Evolutionary conservation across 2,113 vertebrate genomes (phyloP).

Genomic region (Ranitomeya imitator): DNA sequence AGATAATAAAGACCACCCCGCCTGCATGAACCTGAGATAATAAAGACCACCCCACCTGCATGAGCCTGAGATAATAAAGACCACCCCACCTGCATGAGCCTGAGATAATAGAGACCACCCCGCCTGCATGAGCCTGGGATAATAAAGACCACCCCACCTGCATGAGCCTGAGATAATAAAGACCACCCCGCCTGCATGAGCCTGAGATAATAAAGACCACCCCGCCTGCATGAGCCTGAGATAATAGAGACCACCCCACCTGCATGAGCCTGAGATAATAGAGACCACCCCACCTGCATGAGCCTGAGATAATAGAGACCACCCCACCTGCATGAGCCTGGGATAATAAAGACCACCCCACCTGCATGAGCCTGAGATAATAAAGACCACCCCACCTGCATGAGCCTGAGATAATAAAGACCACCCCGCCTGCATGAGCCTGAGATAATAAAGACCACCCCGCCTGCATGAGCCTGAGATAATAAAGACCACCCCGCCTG

Average conservation of each 20-base stretch:
- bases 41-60: not conserved
- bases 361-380: not conserved
- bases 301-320: not conserved
- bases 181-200: not conserved
- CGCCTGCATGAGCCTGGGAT: not conserved
- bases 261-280: not conserved
- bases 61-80: not conserved
- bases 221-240: not conserved
- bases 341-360: not conserved
- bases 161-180: not conserved
- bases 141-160: not conserved
- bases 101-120: not conserved
- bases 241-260: not conserved
- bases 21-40: no score
- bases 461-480: not conserved
- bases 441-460: not conserved
- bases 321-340: not conserved
- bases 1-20: not conserved
- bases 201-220: not conserved
- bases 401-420: not conserved
- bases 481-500: not conserved
- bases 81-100: not conserved
- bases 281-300: not conserved
- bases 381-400: not conserved
- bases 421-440: not conserved